Percentiles rank a stretch among this genome's conserved stretches.
Evolutionary conservation across 2,797 vertebrate genomes (phyloP).

Genomic region (Acanthurus lineatus): DNA sequence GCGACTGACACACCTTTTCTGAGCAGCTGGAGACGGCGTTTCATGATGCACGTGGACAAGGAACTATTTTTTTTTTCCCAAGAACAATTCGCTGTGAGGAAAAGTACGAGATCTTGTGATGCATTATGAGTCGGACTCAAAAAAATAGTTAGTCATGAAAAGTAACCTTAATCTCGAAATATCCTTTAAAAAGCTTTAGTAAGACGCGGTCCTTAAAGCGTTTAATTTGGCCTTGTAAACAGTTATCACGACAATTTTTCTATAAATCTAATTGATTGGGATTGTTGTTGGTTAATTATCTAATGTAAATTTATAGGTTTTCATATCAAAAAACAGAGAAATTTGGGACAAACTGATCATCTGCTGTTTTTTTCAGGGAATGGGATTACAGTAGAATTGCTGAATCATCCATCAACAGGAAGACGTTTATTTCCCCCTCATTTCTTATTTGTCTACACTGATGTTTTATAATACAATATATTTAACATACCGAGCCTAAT

Average conservation of each 20-base stretch:
- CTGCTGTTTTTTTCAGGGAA: background rate
- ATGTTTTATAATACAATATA: no score
- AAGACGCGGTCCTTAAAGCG: background rate
- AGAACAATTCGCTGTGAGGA: no score
- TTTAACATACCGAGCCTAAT: no score
- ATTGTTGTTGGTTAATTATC: background rate
- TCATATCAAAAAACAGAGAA: no score
- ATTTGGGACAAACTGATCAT: background rate
- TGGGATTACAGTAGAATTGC: background rate
- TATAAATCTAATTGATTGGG: background rate
- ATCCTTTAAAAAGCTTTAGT: no score
- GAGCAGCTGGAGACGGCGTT: constrained; percentile 21
- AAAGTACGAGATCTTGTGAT: background rate
- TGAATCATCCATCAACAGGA: no score
- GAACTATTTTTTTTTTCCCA: no score
- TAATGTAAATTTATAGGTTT: background rate
- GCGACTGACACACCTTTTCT: constrained; percentile 77
- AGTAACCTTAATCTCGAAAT: no score
- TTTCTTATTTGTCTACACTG: background rate
- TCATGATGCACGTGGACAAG: constrained; percentile 15
- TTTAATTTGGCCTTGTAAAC: background rate
- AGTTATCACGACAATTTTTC: background rate
- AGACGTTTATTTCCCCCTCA: no score
- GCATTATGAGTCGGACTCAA: background rate
- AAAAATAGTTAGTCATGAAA: no score